A percentile compares a stretch with the other conserved stretches of the same genome.
Conservation (phyloP, 2,888 invertebrate species). For the Myopa tessellatipennis region DNA sequence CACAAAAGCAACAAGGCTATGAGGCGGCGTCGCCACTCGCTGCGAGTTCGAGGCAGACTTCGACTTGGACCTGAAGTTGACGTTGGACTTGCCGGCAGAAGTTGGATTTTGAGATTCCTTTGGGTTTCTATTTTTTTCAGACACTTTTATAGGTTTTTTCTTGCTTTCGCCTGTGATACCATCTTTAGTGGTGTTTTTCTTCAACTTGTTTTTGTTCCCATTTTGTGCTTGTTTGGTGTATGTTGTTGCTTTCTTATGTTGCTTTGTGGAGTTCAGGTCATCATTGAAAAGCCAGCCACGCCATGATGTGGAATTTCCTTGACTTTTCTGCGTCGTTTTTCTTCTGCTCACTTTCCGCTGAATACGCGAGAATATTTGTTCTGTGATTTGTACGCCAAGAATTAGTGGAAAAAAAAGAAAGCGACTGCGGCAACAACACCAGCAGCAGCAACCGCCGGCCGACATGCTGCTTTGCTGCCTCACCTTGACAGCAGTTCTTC, state of each 20-base stretch:
- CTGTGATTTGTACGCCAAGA: constrained; percentile 38
- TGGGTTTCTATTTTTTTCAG: constrained; percentile 21
- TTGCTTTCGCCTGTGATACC: constrained; percentile 3
- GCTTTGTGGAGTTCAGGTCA: constrained; percentile 41
- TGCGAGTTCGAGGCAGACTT: neutral
- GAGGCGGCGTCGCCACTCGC: neutral
- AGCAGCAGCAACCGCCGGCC: neutral
- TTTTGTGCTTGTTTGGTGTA: neutral
- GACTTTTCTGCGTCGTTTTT: constrained; percentile 17
- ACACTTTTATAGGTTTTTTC: neutral
- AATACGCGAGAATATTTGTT: constrained; percentile 30
- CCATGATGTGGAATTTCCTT: constrained; percentile 39
- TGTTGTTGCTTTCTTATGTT: neutral
- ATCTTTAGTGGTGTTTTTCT: neutral
- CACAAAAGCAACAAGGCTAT: neutral
- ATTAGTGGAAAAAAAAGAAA: constrained; percentile 32
- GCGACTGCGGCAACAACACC: neutral
- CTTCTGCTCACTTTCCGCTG: constrained; percentile 25
- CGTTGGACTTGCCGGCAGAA: constrained; percentile 3
- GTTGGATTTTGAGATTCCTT: constrained; percentile 12
- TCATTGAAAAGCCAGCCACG: constrained; percentile 43
- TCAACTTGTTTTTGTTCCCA: neutral
- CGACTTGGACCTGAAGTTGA: constrained; percentile 22
- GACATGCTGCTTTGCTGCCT: neutral
- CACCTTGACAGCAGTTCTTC: constrained; percentile 9